A percentile compares a stretch with the other conserved stretches of the same genome.
Evolutionary conservation across 2,888 invertebrate species (phyloP).

Genomic region (Mimachlamys varia): DNA sequence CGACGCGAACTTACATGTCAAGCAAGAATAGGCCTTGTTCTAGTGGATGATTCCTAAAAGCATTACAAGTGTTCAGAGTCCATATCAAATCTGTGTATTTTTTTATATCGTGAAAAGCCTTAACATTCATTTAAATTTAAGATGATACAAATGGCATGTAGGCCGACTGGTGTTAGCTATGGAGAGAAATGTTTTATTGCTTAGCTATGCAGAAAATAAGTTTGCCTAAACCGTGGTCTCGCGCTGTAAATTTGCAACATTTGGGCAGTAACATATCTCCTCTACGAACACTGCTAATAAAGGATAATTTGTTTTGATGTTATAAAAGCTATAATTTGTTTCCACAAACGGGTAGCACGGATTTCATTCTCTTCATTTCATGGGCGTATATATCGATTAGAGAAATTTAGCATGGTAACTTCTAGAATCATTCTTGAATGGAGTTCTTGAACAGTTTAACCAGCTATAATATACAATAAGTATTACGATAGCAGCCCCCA

Average conservation of each 20-base stretch:
- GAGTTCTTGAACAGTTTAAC: neutral
- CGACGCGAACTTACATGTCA: neutral
- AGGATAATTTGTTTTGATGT: neutral
- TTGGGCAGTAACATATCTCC: neutral
- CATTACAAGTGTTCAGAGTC: neutral
- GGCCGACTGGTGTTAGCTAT: neutral
- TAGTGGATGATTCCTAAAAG: neutral
- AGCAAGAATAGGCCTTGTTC: neutral
- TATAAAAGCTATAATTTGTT: conserved; percentile 14
- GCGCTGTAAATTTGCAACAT: neutral
- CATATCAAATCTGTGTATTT: neutral
- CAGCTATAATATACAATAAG: neutral
- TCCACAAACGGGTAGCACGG: neutral
- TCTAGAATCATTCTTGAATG: neutral
- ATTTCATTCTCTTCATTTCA: neutral
- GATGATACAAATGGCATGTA: neutral
- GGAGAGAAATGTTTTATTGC: neutral
- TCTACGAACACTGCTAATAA: neutral
- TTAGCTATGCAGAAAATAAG: conserved; percentile 34
- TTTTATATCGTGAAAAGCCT: neutral
- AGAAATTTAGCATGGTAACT: neutral
- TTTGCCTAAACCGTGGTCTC: neutral
- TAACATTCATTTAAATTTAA: neutral
- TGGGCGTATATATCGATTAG: neutral
- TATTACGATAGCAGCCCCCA: neutral